Evolutionary conservation across 1,140 invertebrate genomes (phyloP), one percentile per base, ranked within the genome.

Genomic region (Andricus grossulariae): DNA sequence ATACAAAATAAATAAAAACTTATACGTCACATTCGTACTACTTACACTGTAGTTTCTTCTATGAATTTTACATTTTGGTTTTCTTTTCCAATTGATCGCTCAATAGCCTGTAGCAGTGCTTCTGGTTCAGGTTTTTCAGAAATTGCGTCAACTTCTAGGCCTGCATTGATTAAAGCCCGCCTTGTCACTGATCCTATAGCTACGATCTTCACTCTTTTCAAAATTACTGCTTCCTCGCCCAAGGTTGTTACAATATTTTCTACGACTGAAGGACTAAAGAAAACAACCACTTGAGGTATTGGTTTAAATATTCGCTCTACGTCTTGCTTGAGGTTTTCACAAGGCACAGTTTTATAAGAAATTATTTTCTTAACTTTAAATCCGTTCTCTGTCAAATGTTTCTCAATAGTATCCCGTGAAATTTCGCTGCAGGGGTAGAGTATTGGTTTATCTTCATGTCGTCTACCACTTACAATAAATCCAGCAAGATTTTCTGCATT

Each of bases 381-480:
- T 6, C 72, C n/a, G 45, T 82, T 82, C 11, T 84, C 72, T 12
- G 8, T 76, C n/a, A 91, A 80, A 50, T 82, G 78, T 76, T 82
- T 77, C n/a, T 85, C 77, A 10, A 92, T 84, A 21, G 88, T 90
- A n/a, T 91, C 88, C 18, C 87, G 75, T 8, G 88, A 86, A 72
- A 92, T 91, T 73, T 87, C 85, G 77, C 90, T 91, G 55, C 89
- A 91, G 21, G 90, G 90, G 50, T 90, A 88, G 16, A 92, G 76
- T 32, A 92, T 60, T 3, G 89, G 86, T 60, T 85, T 86, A 10
- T 73, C 55, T 19, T 76, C 10, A 10, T 71, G 15, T 74, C 83
- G 57, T 7, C 72, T 45, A 77, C 74, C 81, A 72, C 79, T 32
- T 51, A 87, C 66, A 74, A 92, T 89, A 19, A 83, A 85, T 66